Evolutionary conservation across 2,113 vertebrate species (phyloP), one percentile per base, ranked within the genome.

Genomic region (Cyprinodon tularosa): DNA sequence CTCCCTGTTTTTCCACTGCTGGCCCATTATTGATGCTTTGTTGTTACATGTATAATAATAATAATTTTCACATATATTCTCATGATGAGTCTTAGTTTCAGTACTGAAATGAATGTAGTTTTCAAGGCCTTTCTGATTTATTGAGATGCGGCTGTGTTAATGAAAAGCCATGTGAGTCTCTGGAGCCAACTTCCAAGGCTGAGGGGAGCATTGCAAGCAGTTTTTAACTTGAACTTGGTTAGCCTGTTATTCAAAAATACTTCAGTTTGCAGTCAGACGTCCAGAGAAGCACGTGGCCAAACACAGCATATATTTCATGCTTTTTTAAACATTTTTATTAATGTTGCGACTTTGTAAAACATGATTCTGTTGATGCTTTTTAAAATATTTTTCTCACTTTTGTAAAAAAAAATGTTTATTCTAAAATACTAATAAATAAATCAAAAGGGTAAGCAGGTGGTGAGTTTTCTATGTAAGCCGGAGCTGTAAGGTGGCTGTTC

Each of bases 351-450:
- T 29, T 29, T 29, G 29, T 29, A 29, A 29, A 29, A 29, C 29
- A 29, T 29, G 29, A 29, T 29, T 29, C 29, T 29, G 29, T 29
- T 29, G 29, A 29, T 29, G 29, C 29, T 29, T 29, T 29, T 29
- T 29, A 29, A 29, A 29, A 29, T 29, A 29, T 29, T 53, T 12
- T 53, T 3, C 76, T 77, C 76, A 77, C 10, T 68, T 59, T 64
- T 8, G 11, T 39, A 2, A 48, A 15, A 36, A 29, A 29, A 29
- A 29, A 29, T 29, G 29, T 66, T 78, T 66, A 8, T 76, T 50
- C 37, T 69, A 4, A 79, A 65, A 50, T 71, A 76, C 10, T 72
- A 81, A 81, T 84, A 86, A 86, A 84, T 29, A 29, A n/a, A n/a
- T 70, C 0, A 1, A 59, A 80, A 60, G 76, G 76, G 3, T 4